Evolutionary conservation across 2,797 vertebrate genomes (phyloP), one percentile per base, ranked within the genome.

Genomic region (Cyclura pinguis): DNA sequence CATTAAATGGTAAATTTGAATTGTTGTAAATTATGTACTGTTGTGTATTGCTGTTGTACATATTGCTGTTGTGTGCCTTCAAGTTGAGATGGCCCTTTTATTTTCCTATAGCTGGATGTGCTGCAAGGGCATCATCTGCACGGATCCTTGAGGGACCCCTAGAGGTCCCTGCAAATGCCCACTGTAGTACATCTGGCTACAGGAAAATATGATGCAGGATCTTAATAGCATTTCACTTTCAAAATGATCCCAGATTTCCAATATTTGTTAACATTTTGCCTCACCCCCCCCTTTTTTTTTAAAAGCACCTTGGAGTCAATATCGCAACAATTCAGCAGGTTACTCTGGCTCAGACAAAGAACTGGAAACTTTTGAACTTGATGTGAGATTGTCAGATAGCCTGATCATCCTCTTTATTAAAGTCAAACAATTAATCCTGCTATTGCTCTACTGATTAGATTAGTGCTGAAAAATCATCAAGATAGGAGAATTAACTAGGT

Each of bases 381-480:
- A 87, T 42, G 57, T 57, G 76, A 52, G 29, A 73, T 32, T 83
- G 84, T 88, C 82, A 78, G 90, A 10, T 74, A 84, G 90, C 84
- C 55, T n/a, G 67, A 91, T 13, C 24, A 55, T 59, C 89, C 89
- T 57, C 27, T 50, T 94, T 80, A 83, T 87, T 92, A 84, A 57
- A 62, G 69, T 62, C 64, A 85, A 57, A 90, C 90, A 62, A 72
- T 87, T 50, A 74, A 77, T 90, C 78, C 57, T 55, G 62, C 83
- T 81, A 69, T 69, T 24, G 42, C n/a, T 88, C 24, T 16, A 64
- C 52, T 84, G n/a, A 73, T 91, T 13, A 1, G 81, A 87, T n/a
- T 32, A 57, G 22, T 73, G 27, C 80, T 32, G 80, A 88, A 81
- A 89, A 90, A 91, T 35, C 74, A 42, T 69, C 64, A 38, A 27